Base-by-base conservation (phyloP, 2,113 vertebrate genomes). In the Procavia capensis region DNA sequence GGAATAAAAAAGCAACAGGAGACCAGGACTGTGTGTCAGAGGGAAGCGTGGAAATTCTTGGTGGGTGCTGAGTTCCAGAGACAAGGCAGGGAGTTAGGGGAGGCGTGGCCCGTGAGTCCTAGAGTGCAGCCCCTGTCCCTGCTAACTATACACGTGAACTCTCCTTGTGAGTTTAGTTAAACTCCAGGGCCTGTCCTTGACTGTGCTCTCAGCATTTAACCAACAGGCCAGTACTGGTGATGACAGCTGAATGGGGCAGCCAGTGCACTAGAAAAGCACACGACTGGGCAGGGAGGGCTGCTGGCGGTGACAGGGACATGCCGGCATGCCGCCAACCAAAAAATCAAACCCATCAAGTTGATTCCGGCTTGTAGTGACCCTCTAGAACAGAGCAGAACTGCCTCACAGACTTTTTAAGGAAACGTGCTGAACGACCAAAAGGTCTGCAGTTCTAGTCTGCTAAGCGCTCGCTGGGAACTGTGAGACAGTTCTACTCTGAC, bases 131-230 rank as follows among this genome's bases (percentile, higher is more conserved):
- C 27, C 22, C 13, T 70, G n/a, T 22, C 59, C 50, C 10, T 43
- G 63, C 63, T 74, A 43, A 85, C 31, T 54, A 2, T 64, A 20
- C 66, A 81, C 31, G 50, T 66, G 78, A 54, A n/a, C 16, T 36
- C 6, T 20, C 47, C 25, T 14, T 59, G 29, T 31, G 57, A 80
- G 88, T 86, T 88, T 80, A 79, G 50, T 82, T 81, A 61, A 92
- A 36, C 54, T 72, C 34, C 61, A 20, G 72, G 22, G 29, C 47
- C 27, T 92, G 81, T 57, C 76, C 43, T 78, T 85, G 68, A 68
- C 85, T 91, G 39, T 50, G 68, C 74, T 84, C 80, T 66, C 75
- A 86, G 31, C 75, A 66, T 83, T 94, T 95, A 89, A 39, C 88
- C 85, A 86, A 75, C 10, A 66, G 85, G 43, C 34, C 72, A 81